These are phyloP conservation scores for Mastacembelus armatus DNA, from an alignment of 2,797 vertebrate genomes.

Conservation along the genomic window DNA sequence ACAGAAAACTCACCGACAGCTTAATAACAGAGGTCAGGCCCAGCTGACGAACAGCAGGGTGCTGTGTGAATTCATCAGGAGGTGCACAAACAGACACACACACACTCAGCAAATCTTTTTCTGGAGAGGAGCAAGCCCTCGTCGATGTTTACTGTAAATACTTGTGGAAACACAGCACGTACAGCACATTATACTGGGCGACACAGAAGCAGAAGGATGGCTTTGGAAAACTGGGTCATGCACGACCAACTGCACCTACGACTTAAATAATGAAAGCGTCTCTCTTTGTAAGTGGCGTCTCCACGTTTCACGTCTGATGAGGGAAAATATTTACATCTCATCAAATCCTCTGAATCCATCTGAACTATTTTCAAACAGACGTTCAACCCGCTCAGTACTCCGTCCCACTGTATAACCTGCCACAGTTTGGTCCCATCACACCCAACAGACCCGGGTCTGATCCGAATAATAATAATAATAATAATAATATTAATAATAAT, in stretches of 20 bases:
- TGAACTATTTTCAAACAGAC: slow-evolving; percentile 55
- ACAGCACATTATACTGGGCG: slow-evolving; percentile 11
- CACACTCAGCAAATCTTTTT: neutral
- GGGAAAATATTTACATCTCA: slow-evolving; percentile 48
- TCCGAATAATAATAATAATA: too few relatives aligned
- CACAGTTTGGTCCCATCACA: slow-evolving; percentile 56
- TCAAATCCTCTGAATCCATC: neutral
- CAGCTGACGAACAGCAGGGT: too few relatives aligned
- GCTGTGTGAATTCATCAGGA: neutral
- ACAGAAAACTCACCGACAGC: too few relatives aligned
- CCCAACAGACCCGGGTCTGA: slow-evolving; percentile 15
- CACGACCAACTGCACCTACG: neutral
- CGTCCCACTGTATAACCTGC: slow-evolving; percentile 55
- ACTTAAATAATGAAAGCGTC: slow-evolving; percentile 34
- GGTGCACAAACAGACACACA: neutral
- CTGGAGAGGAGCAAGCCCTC: neutral
- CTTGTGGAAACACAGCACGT: slow-evolving; percentile 4
- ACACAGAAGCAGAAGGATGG: slow-evolving; percentile 14
- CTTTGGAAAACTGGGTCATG: slow-evolving; percentile 7
- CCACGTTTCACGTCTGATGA: slow-evolving; percentile 1
- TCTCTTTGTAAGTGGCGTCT: neutral
- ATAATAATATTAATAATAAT: too few relatives aligned
- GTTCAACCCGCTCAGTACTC: neutral
- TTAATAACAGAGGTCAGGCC: too few relatives aligned
- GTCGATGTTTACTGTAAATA: slow-evolving; percentile 49